phyloP scores from a whole-genome alignment of 1,140 invertebrate genomes.

The Lasaia peninsularis region DNA sequence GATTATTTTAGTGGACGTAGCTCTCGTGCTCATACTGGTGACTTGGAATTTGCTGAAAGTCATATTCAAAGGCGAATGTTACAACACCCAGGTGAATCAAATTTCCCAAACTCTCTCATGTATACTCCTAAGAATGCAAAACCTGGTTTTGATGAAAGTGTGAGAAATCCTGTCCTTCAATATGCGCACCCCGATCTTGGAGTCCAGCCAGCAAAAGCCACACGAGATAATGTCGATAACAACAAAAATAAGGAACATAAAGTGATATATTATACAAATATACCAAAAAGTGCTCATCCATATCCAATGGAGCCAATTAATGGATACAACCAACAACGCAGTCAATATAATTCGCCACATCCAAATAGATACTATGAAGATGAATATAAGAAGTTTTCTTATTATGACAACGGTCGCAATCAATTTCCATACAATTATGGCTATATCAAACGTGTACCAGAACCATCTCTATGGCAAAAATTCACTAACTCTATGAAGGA shows the following conservation, averaged over 20 bases:
- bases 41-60: constrained; percentile 67
- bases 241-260: constrained; percentile 57
- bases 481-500: constrained; percentile 85
- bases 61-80: constrained; percentile 83
- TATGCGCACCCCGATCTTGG: constrained; percentile 88
- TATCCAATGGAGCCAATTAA: constrained; percentile 72
- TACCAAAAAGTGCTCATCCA: constrained; percentile 67
- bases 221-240: constrained; percentile 61
- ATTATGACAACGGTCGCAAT: constrained; percentile 65
- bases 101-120: constrained; percentile 80
- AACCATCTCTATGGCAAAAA: constrained; percentile 83
- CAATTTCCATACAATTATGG: constrained; percentile 77
- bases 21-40: constrained; percentile 68
- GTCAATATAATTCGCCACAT: constrained; percentile 63
- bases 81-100: constrained; percentile 80
- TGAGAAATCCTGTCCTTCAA: constrained; percentile 84
- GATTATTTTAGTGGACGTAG: constrained; percentile 77
- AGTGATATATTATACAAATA: constrained; percentile 65
- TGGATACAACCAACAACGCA: constrained; percentile 73
- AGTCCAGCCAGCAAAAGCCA: constrained; percentile 83
- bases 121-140: constrained; percentile 79
- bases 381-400: constrained; percentile 73
- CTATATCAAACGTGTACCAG: constrained; percentile 74
- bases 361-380: constrained; percentile 76
- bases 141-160: constrained; percentile 81